Percentiles rank a stretch among this genome's conserved stretches.
These are phyloP conservation scores for Euzophera pinguis DNA, from an alignment of 2,888 invertebrate species.

Conservation along the genomic window DNA sequence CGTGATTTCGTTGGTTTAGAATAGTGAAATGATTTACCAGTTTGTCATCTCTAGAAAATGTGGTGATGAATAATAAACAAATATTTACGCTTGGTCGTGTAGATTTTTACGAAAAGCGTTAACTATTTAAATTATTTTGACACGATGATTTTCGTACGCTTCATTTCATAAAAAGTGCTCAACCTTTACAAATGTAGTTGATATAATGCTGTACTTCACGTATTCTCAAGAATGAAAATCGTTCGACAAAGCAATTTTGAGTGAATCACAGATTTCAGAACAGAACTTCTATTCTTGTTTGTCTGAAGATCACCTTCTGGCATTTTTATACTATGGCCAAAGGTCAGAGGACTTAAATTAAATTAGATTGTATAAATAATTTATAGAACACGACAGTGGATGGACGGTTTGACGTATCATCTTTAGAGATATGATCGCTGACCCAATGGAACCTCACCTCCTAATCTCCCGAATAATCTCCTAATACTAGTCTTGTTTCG, in stretches of 20 bases:
- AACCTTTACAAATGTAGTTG: too few relatives aligned
- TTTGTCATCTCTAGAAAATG: too few relatives aligned
- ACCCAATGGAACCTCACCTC: constrained; percentile 68
- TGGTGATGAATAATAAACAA: too few relatives aligned
- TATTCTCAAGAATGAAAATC: too few relatives aligned
- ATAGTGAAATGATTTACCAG: neutral
- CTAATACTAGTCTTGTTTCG: constrained; percentile 75
- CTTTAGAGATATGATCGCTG: constrained; percentile 68
- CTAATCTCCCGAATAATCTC: constrained; percentile 72
- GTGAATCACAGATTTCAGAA: too few relatives aligned
- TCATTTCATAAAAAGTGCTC: too few relatives aligned
- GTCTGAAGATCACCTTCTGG: constrained; percentile 38
- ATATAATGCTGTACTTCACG: too few relatives aligned
- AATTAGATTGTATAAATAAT: constrained; percentile 77
- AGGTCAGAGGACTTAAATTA: constrained; percentile 75
- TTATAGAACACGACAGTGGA: constrained; percentile 69
- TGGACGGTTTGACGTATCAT: constrained; percentile 71
- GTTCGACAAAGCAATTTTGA: too few relatives aligned
- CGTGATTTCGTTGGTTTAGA: neutral
- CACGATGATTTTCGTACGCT: too few relatives aligned
- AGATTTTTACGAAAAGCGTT: too few relatives aligned
- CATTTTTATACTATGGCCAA: constrained; percentile 57
- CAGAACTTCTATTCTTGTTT: neutral
- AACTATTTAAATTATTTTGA: too few relatives aligned
- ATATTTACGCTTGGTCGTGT: too few relatives aligned